These are phyloP conservation scores for Andrena cerasifolii DNA, from an alignment of 1,140 invertebrate genomes.

Conservation along the genomic window DNA sequence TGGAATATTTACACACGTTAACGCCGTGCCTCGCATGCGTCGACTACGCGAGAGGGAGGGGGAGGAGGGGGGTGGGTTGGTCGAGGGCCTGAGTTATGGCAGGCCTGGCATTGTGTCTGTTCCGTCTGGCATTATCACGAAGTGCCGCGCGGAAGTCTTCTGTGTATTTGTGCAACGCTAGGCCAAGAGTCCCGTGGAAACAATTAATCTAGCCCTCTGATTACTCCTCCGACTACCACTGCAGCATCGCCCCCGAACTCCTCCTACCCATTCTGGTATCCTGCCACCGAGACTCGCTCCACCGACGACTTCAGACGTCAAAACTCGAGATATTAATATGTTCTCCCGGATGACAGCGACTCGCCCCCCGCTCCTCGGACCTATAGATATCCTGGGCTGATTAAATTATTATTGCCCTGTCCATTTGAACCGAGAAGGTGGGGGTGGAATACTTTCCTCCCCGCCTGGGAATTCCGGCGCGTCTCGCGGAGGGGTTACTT, in stretches of 20 bases:
- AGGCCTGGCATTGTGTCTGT: conserved; percentile 69
- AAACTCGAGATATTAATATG: conserved; percentile 82
- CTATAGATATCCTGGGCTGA: conserved; percentile 54
- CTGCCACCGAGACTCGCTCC: conserved; percentile 47
- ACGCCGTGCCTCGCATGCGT: background rate
- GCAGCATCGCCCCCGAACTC: conserved; percentile 25
- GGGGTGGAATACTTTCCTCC: background rate
- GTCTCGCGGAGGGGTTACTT: no score
- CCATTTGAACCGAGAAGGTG: background rate
- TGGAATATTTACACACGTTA: conserved; percentile 51
- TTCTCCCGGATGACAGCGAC: conserved; percentile 69
- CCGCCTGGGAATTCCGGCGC: no score
- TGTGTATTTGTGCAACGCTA: conserved; percentile 56
- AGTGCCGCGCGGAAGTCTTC: conserved; percentile 64
- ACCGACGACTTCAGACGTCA: conserved; percentile 71
- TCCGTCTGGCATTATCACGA: conserved; percentile 71
- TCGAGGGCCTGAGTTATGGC: conserved; percentile 61
- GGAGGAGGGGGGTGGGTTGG: no score
- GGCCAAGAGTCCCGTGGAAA: conserved; percentile 78
- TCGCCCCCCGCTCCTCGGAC: conserved; percentile 4
- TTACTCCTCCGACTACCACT: conserved; percentile 72
- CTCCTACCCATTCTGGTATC: conserved; percentile 25
- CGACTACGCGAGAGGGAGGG: no score
- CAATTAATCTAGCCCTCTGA: conserved; percentile 82
- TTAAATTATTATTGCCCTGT: conserved; percentile 69